phyloP scores from a whole-genome alignment of 92 coral and sea anemone genomes.

The Epizoanthus fatuus region DNA sequence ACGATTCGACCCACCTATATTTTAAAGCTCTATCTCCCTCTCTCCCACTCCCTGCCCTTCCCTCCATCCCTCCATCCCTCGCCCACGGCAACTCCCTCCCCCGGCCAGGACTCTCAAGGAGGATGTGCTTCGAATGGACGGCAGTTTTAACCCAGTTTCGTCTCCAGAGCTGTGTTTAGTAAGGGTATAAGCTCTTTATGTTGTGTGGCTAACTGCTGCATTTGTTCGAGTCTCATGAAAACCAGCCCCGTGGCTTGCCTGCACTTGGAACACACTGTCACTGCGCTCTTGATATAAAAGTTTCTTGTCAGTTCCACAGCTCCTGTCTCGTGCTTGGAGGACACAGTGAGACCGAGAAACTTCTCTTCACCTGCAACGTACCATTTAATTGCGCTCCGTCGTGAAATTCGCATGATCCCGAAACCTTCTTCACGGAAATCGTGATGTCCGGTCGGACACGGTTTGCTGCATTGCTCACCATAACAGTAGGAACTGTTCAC shows the following conservation, averaged over 20 bases:
- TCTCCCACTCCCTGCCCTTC: too few species aligned
- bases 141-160: neutral
- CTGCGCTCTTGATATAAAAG: slow-evolving; percentile 71
- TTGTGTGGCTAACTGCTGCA: slow-evolving; percentile 52
- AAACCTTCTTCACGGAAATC: slow-evolving; percentile 80
- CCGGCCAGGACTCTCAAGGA: too few species aligned
- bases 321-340: slow-evolving; percentile 57
- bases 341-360: slow-evolving; percentile 70
- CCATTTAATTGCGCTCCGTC: slow-evolving; percentile 74
- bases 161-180: neutral
- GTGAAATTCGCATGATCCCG: slow-evolving; percentile 74
- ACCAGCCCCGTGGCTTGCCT: slow-evolving; percentile 82
- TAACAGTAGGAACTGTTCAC: neutral
- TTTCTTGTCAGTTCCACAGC: slow-evolving; percentile 47
- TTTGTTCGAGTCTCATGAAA: slow-evolving; percentile 72
- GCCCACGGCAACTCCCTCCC: too few species aligned
- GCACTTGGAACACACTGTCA: slow-evolving; percentile 76
- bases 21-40: too few species aligned
- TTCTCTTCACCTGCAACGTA: slow-evolving; percentile 44
- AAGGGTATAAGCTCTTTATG: slow-evolving; percentile 67
- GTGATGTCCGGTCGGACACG: slow-evolving; percentile 69
- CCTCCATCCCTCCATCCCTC: too few species aligned
- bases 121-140: too few species aligned
- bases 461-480: neutral
- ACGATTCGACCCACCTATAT: too few species aligned